Base-by-base conservation (phyloP, 2,113 vertebrate species). In the Rhabdomys dilectus region DNA sequence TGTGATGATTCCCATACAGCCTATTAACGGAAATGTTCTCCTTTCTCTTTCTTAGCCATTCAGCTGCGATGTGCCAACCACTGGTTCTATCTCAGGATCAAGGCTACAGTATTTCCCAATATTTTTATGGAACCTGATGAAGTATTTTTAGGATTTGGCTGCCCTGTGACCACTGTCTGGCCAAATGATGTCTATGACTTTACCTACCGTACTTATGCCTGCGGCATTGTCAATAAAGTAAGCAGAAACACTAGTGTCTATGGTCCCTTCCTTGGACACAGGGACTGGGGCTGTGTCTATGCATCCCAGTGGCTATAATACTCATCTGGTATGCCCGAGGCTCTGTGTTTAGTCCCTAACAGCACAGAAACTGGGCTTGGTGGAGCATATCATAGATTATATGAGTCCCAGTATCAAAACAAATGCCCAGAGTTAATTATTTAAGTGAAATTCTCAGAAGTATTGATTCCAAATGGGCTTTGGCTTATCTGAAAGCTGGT, bases 161-260 rank as follows among this genome's bases (percentile, higher is more conserved):
- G 75, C 12, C 68, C 81, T 39, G 51, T 64, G 26, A 17, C 48
- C 24, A 0, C 0, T 0, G 0, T 34, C 36, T 48, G 34, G 11
- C n/a, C 13, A 17, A 66, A 89, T 36, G 39, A 3, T 70, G 36
- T 7, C 56, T 96, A 97, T 45, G 88, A 88, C 0, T 97, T 97
- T 85, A 66, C 82, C 39, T 95, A 93, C n/a, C n/a, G 58, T 58
- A 48, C 70, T 84, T 1, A 39, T 6, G 13, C 60, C 9, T 93
- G 94, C 5, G 88, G 91, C 68, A 95, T 95, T 70, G 13, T n/a
- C 75, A 62, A 1, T 42, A 22, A 76, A 56, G 81, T 93, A 95
- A 95, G 96, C 73, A 48, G 56, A 85, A 82, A 45, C 10, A 17
- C 26, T 10, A 48, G 2, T 15, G 8, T 60, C 24, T 56, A 12